Conservation (phyloP, 2,113 vertebrate species). For the Gnathochromis pfefferi region DNA sequence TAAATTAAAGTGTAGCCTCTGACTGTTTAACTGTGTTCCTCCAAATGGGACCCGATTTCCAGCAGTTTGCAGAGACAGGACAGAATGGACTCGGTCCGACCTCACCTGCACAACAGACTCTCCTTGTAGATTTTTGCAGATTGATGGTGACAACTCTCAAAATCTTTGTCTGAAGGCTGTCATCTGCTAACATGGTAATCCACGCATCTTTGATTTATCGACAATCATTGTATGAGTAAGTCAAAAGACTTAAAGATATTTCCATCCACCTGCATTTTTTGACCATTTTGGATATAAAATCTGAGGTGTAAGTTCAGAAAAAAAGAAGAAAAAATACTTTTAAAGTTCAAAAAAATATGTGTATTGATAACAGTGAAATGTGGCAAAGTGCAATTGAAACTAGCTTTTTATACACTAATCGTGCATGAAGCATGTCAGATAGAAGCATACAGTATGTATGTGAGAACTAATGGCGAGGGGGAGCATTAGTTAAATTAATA, state of each 20-base stretch:
- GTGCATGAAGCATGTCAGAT: not conserved
- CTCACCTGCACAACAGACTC: not conserved
- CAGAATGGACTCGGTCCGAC: not conserved
- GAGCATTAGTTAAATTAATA: not conserved
- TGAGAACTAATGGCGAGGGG: not conserved
- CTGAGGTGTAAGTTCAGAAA: not conserved
- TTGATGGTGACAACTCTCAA: not conserved
- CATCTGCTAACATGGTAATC: not conserved
- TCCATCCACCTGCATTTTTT: not conserved
- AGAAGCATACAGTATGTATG: not conserved
- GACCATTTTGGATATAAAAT: not conserved
- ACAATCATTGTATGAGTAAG: not conserved
- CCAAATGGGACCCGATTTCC: not conserved
- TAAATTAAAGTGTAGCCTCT: not conserved
- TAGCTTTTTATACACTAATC: not conserved
- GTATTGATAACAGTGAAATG: not conserved
- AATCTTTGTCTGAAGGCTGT: not conserved
- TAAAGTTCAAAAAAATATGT: not conserved
- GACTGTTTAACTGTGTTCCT: not conserved
- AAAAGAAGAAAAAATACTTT: not conserved
- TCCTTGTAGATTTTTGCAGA: not conserved
- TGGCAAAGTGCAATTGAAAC: not conserved
- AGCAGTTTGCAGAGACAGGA: not conserved
- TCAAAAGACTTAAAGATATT: not conserved
- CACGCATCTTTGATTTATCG: not conserved